Conservation (phyloP, 1,140 invertebrate species). For the Babylonia areolata region DNA sequence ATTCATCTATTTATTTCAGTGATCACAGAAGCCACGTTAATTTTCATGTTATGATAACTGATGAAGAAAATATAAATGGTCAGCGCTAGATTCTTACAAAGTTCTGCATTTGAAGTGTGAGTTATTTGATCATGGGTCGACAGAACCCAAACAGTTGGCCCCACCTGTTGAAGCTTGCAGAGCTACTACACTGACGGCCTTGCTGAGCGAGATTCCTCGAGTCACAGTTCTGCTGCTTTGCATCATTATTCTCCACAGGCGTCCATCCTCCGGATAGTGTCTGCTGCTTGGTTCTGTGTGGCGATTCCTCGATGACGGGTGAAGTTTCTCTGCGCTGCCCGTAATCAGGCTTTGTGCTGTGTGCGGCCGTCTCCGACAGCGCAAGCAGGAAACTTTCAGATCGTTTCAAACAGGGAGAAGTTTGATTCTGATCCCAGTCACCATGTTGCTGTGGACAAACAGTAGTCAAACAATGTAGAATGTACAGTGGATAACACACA, state of each 20-base stretch:
- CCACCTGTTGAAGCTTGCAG: background rate
- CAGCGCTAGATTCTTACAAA: too few species aligned
- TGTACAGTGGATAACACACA: too few species aligned
- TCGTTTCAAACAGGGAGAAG: background rate
- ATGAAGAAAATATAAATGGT: too few species aligned
- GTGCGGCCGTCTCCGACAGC: background rate
- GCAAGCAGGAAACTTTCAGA: conserved; percentile 6
- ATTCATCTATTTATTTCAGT: too few species aligned
- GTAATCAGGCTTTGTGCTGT: background rate
- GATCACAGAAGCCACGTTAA: too few species aligned
- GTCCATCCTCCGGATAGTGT: background rate
- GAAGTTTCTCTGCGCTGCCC: background rate
- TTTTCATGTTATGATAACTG: too few species aligned
- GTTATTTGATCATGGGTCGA: too few species aligned
- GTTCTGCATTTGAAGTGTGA: too few species aligned
- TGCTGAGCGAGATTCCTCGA: background rate
- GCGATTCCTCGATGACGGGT: background rate
- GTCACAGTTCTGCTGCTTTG: background rate
- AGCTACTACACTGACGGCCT: background rate
- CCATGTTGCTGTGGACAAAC: background rate
- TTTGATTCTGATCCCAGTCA: background rate
- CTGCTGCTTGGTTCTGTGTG: background rate
- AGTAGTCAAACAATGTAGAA: too few species aligned
- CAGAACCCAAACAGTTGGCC: too few species aligned
- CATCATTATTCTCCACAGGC: background rate